A percentile compares a stretch with the other conserved stretches of the same genome.
phyloP scores from a whole-genome alignment of 2,113 vertebrate species.

The Heterocephalus glaber region DNA sequence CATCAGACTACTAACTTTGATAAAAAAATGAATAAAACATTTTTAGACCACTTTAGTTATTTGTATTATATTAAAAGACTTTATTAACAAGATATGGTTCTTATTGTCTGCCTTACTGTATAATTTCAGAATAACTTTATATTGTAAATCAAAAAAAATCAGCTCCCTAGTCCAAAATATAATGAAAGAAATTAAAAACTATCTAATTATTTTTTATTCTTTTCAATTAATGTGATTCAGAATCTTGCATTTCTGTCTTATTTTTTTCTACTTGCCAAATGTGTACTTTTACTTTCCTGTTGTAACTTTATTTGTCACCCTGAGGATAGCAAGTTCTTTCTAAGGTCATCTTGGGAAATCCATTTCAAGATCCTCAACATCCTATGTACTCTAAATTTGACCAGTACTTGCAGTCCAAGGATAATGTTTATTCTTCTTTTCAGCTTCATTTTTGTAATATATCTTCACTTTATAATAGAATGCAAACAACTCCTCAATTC shows the following conservation, averaged over 20 bases:
- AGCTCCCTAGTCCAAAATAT: background rate
- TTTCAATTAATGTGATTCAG: background rate
- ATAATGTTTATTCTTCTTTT: background rate
- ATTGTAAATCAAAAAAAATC: background rate
- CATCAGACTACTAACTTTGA: background rate
- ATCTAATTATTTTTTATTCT: background rate
- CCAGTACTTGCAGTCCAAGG: background rate
- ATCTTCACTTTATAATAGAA: background rate
- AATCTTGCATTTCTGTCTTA: background rate
- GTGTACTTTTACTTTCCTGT: background rate
- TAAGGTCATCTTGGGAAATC: background rate
- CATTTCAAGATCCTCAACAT: background rate
- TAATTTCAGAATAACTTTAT: background rate
- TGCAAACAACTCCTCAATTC: background rate
- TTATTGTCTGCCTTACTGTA: background rate
- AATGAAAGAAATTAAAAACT: background rate
- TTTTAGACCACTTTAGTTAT: background rate
- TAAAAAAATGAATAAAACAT: background rate
- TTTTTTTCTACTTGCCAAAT: background rate
- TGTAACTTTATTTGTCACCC: background rate
- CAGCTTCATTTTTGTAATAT: background rate
- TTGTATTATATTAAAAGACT: background rate
- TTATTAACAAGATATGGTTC: background rate
- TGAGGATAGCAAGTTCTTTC: background rate
- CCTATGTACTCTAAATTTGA: background rate